Evolutionary conservation across 1,140 invertebrate species (phyloP), one percentile per base, ranked within the genome.

Genomic region (Nomia melanderi): DNA sequence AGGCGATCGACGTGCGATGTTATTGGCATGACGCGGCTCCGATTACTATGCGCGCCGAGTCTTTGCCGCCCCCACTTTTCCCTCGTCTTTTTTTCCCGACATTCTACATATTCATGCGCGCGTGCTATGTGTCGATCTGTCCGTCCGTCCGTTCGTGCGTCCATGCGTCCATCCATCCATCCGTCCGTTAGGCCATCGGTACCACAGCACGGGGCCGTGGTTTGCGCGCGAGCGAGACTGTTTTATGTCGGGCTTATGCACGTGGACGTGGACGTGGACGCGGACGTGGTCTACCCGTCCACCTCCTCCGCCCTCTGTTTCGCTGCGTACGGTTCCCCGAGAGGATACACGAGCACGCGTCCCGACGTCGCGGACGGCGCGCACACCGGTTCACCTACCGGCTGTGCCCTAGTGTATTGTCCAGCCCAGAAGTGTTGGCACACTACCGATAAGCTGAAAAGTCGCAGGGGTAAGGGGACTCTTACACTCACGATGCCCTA

Each of bases 21-120:
- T 91, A 90, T 89, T 89, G 90, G 86, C 88, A 90, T 90, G 88
- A 89, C 87, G 85, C 88, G 85, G 83, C 78, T 83, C 76, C 82
- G 85, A 89, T 89, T 89, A 86, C 82, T 87, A 91, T 90, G 86
- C 88, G 72, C 79, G 84, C 77, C 85, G 85, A 76, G 86, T 84
- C 77, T 59, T 77, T 53, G 76, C 87, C 86, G 86, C 84, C 84
- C 84, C 85, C 82, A 86, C 82, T 85, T 81, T 85, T 80, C 70
- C n/a, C 70, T 84, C 72, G 50, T 85, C 81, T 83, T 76, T 78
- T 78, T 83, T 76, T 85, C 77, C 87, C 86, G 87, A 86, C 88
- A 90, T 90, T 83, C 84, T 90, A 89, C 89, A 89, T 90, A 90
- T 90, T 90, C 88, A 89, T 90, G 87, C 84, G 84, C 88, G 89